Conservation (phyloP, 1,140 invertebrate genomes). For the Drosophila nannoptera region DNA sequence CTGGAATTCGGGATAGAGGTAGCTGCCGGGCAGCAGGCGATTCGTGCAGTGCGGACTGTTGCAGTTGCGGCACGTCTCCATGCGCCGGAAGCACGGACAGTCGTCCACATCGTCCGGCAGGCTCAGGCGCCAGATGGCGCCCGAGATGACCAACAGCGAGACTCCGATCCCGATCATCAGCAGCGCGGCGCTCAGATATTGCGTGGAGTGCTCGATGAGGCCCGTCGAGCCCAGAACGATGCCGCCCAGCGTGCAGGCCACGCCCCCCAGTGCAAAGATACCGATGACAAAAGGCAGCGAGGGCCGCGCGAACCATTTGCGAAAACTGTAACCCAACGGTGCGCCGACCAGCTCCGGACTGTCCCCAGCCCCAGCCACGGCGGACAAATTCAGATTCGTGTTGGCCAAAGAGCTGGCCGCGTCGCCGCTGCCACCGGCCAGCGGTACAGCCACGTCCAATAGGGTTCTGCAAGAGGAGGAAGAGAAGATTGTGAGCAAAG, state of each 20-base stretch:
- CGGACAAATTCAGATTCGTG: conserved; percentile 28
- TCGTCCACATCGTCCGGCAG: conserved; percentile 68
- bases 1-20: conserved; percentile 72
- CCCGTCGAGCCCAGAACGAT: conserved; percentile 76
- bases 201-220: conserved; percentile 73
- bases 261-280: conserved; percentile 72
- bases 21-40: conserved; percentile 58
- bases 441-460: conserved; percentile 51
- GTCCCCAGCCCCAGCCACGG: conserved; percentile 1
- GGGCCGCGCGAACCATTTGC: conserved; percentile 72
- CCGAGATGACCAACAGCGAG: conserved; percentile 71
- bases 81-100: conserved; percentile 65
- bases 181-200: conserved; percentile 73
- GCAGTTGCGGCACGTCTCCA: conserved; percentile 73
- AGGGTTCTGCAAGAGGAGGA: conserved; percentile 38
- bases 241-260: conserved; percentile 73
- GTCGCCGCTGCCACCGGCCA: conserved; percentile 38
- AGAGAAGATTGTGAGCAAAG: conserved; percentile 17
- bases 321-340: conserved; percentile 39
- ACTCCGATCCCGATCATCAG: conserved; percentile 77
- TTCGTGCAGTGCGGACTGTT: conserved; percentile 72
- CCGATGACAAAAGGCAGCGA: conserved; percentile 77
- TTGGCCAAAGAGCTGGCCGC: conserved; percentile 13
- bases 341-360: conserved; percentile 12
- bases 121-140: conserved; percentile 72